phyloP scores from a whole-genome alignment of 37 sponge, comb jelly and placozoan genomes.

The Halisarca cf. caerulea region DNA sequence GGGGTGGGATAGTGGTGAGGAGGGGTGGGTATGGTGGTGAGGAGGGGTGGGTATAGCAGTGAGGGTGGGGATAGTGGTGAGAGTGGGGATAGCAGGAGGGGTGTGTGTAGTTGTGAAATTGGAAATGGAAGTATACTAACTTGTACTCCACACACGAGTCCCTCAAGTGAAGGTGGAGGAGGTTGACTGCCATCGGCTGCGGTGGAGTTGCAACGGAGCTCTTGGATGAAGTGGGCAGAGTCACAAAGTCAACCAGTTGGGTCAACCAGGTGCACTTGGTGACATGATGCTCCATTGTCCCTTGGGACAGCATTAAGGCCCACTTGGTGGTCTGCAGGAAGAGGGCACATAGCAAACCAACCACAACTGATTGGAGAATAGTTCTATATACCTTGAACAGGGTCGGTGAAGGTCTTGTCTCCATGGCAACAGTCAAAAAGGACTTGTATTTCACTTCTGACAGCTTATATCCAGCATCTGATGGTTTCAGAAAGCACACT shows the following conservation, averaged over 20 bases:
- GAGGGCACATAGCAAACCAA: not conserved
- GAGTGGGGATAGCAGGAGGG: too few species aligned
- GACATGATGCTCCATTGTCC: not conserved
- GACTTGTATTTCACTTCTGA: not conserved
- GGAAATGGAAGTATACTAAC: conserved; percentile 8
- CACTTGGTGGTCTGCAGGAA: not conserved
- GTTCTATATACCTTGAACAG: conserved; percentile 8
- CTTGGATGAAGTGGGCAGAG: conserved; percentile 16
- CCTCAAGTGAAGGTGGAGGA: conserved; percentile 60
- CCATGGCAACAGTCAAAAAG: conserved; percentile 76
- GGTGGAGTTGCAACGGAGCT: not conserved
- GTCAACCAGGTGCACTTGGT: not conserved
- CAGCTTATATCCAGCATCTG: not conserved
- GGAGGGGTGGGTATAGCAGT: too few species aligned
- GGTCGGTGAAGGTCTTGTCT: conserved; percentile 28
- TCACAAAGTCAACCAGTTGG: not conserved
- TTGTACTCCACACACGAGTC: conserved; percentile 70
- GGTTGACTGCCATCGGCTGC: conserved; percentile 13
- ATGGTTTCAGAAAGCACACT: not conserved
- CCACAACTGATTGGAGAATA: too few species aligned
- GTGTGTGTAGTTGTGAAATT: too few species aligned
- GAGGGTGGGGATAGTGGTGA: too few species aligned
- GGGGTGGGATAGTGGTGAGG: too few species aligned
- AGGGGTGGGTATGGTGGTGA: too few species aligned
- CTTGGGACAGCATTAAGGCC: not conserved